These are phyloP conservation scores for Pitta sordida DNA, from an alignment of 2,113 vertebrate genomes.

Conservation along the genomic window DNA sequence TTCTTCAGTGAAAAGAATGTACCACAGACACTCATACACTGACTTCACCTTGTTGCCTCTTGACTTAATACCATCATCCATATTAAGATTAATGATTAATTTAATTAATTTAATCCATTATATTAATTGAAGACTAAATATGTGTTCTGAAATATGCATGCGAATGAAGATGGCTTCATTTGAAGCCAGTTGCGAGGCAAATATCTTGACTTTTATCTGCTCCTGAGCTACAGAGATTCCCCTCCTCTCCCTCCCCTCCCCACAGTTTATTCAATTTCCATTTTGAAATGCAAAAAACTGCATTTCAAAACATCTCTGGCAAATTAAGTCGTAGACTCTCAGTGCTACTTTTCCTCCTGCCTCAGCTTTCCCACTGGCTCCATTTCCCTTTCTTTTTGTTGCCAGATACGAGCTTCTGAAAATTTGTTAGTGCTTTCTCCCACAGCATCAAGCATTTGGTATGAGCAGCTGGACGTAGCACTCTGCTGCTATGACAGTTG, in stretches of 20 bases:
- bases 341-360: background rate
- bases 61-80: background rate
- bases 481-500: background rate
- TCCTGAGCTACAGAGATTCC: background rate
- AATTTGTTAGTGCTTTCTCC: background rate
- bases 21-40: background rate
- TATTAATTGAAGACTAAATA: background rate
- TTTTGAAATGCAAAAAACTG: background rate
- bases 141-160: background rate
- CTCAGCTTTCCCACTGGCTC: background rate
- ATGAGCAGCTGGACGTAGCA: background rate
- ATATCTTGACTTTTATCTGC: background rate
- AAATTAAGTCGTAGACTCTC: background rate
- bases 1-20: background rate
- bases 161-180: background rate
- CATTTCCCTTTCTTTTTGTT: accelerated
- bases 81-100: background rate
- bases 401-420: background rate
- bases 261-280: background rate
- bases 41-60: background rate
- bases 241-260: accelerated
- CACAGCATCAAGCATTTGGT: background rate
- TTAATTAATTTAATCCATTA: background rate
- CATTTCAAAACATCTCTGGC: background rate
- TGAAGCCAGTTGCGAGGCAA: background rate